Conservation (phyloP, 1,140 invertebrate genomes). For the Brachionus plicatilis region DNA sequence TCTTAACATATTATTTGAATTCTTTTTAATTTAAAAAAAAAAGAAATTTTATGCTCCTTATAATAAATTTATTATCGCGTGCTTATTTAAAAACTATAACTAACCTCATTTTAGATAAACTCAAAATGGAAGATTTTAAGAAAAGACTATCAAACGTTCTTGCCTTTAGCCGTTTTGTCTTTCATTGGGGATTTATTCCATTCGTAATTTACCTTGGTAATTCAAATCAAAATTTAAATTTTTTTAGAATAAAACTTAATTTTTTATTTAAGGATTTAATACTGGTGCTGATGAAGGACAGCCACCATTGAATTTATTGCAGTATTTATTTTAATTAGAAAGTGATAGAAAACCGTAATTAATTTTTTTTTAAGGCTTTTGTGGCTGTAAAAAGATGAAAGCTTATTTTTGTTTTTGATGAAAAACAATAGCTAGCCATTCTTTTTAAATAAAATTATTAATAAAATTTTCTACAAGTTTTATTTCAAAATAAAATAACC, state of each 20-base stretch:
- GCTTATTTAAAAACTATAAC: not conserved
- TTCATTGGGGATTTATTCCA: conserved; percentile 38
- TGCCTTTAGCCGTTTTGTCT: not conserved
- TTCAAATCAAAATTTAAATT: not conserved
- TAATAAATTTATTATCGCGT: not conserved
- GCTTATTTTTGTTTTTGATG: not conserved
- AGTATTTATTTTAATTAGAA: not conserved
- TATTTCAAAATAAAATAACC: not conserved
- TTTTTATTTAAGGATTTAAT: not conserved
- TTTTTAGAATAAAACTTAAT: not conserved
- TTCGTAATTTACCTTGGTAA: conserved; percentile 39
- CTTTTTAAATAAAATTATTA: conserved; percentile 1
- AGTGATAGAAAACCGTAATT: not conserved
- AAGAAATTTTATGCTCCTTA: not conserved
- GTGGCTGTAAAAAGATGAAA: not conserved
- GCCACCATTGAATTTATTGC: conserved; percentile 14
- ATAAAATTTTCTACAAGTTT: not conserved
- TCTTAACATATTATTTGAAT: not conserved
- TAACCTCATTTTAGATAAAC: not conserved
- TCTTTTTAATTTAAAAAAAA: not conserved
- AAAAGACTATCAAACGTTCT: conserved; percentile 37
- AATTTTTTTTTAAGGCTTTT: not conserved
- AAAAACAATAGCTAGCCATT: not conserved
- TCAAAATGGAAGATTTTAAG: conserved; percentile 28
- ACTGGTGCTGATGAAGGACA: conserved; percentile 37